Evolutionary conservation across 2,797 vertebrate species (phyloP).

Genomic region (Girardinus metallicus): DNA sequence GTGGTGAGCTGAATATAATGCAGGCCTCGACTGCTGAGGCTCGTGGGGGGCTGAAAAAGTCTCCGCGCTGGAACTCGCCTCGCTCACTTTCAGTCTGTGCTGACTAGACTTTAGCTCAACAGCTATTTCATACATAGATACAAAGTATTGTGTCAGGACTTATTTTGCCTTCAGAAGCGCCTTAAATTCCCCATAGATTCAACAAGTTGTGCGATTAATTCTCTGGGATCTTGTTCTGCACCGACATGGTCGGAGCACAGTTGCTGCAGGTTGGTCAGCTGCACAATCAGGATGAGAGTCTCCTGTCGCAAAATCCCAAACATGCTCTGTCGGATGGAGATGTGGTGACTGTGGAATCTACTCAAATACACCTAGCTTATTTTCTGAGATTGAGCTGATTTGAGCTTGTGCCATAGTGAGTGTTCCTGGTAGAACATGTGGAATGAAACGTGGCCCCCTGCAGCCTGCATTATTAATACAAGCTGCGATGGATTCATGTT

Average conservation of each 20-base stretch:
- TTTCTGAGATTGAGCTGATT: neutral
- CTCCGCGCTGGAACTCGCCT: neutral
- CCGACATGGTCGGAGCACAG: neutral
- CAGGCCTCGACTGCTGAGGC: neutral
- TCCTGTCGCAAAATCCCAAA: neutral
- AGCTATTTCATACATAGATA: neutral
- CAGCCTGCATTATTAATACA: neutral
- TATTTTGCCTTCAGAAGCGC: neutral
- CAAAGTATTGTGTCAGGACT: neutral
- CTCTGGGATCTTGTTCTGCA: neutral
- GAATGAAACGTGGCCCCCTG: neutral
- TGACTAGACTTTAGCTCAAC: neutral
- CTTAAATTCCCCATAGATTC: neutral
- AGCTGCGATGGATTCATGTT: neutral
- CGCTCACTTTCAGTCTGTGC: neutral
- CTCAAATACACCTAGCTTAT: neutral
- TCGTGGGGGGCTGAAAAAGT: neutral
- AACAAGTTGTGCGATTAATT: neutral
- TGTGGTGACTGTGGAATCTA: neutral
- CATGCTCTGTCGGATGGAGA: neutral
- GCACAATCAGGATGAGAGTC: neutral
- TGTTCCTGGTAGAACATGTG: neutral
- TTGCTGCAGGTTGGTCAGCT: neutral
- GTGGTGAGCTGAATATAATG: neutral
- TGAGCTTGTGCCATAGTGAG: neutral